Percentiles rank a stretch among this genome's conserved stretches.
These are phyloP conservation scores for Melanchra persicariae DNA, from an alignment of 2,888 invertebrate species.

Conservation along the genomic window DNA sequence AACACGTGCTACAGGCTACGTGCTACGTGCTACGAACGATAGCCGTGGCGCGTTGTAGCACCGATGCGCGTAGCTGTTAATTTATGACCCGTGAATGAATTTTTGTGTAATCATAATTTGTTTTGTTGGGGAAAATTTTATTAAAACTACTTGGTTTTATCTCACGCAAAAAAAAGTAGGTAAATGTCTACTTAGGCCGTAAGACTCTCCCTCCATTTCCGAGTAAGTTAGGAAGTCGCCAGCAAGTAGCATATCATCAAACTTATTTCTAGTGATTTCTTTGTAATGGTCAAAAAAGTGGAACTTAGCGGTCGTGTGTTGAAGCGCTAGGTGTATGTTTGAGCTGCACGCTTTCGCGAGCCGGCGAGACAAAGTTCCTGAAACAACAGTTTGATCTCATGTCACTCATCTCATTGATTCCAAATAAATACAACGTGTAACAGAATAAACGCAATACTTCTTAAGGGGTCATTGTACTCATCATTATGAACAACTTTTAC, in stretches of 20 bases:
- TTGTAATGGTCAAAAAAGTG: constrained; percentile 77
- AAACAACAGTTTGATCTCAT: constrained; percentile 1
- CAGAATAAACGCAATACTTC: no score
- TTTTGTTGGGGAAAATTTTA: background rate
- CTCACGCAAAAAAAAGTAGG: background rate
- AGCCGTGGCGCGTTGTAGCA: background rate
- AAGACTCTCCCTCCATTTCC: constrained; percentile 85
- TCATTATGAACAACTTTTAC: no score
- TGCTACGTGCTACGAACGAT: background rate
- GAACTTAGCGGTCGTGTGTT: constrained; percentile 81
- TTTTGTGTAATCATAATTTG: background rate
- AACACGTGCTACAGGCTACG: background rate
- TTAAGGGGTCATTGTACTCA: no score
- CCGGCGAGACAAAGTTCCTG: constrained; percentile 81
- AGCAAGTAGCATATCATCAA: constrained; percentile 84
- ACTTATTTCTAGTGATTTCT: constrained; percentile 75
- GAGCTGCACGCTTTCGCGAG: constrained; percentile 77
- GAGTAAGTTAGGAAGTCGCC: constrained; percentile 85
- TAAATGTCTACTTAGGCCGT: constrained; percentile 81
- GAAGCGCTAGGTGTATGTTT: constrained; percentile 76
- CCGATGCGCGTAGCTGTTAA: background rate
- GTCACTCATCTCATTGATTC: no score
- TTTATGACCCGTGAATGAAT: background rate
- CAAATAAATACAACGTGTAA: no score
- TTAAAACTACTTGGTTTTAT: background rate